Percentiles rank a stretch among this genome's conserved stretches.
Evolutionary conservation across 2,888 invertebrate species (phyloP).

Genomic region (Hirudinaria manillensis): DNA sequence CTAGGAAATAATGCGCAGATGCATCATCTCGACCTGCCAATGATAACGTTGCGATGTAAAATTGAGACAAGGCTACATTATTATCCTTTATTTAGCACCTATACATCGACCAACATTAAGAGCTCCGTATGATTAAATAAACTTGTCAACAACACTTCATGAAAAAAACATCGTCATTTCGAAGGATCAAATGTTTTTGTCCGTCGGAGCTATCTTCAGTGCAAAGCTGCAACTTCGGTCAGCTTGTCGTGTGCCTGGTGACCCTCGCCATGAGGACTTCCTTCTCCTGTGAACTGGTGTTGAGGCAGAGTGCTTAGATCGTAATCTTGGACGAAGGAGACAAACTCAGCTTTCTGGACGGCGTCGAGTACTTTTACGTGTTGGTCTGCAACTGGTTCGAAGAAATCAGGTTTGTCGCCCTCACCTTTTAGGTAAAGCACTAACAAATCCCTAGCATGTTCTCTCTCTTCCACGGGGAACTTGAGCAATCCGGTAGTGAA

Average conservation of each 20-base stretch:
- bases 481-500: neutral
- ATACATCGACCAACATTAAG: no score
- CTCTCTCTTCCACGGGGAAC: constrained; percentile 3
- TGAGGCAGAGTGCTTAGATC: neutral
- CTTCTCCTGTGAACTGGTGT: neutral
- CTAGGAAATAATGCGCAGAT: no score
- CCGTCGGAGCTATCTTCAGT: no score
- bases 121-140: no score
- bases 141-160: no score
- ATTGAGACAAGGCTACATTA: no score
- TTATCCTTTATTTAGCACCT: no score
- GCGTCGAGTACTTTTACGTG: neutral
- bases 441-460: neutral
- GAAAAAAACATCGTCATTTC: no score
- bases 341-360: neutral
- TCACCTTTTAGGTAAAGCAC: constrained; percentile 1
- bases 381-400: neutral
- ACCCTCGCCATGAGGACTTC: neutral
- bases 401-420: neutral
- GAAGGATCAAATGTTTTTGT: no score
- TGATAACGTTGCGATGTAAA: no score
- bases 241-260: neutral
- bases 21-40: no score
- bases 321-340: neutral
- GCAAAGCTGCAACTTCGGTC: neutral